phyloP scores from a whole-genome alignment of 37 sponge, comb jelly and placozoan genomes.

The Tethya wilhelma region DNA sequence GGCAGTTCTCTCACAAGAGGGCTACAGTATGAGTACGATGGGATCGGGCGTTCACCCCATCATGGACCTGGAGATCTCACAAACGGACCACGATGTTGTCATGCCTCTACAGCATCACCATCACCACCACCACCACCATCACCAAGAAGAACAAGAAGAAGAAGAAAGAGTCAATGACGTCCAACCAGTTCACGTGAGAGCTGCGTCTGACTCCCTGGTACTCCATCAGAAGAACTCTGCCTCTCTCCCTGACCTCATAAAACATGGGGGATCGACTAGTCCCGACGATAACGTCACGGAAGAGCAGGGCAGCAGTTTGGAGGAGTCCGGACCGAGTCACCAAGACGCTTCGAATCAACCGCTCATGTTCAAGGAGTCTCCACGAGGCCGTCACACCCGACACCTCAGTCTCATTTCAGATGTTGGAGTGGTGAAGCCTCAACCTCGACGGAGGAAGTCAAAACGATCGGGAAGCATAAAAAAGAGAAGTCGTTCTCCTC shows the following conservation, averaged over 20 bases:
- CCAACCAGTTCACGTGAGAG: background rate
- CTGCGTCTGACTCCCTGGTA: constrained; percentile 19
- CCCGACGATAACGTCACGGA: constrained; percentile 6
- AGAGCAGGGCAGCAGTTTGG: background rate
- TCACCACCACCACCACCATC: background rate
- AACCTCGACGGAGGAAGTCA: background rate
- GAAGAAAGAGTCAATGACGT: background rate
- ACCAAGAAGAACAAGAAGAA: background rate
- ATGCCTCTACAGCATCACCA: background rate
- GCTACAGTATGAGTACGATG: background rate
- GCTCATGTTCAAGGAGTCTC: background rate
- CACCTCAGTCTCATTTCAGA: constrained; percentile 12
- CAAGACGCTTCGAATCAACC: background rate
- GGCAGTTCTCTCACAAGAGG: background rate
- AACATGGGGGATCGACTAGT: constrained; percentile 6
- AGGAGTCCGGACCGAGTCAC: background rate
- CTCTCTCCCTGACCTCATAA: constrained; percentile 32
- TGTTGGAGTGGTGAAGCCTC: background rate
- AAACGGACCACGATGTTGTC: background rate
- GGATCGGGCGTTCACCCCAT: constrained; percentile 6
- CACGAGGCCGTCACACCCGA: constrained; percentile 13
- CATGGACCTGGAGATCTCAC: constrained; percentile 21
- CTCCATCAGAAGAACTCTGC: constrained; percentile 13
- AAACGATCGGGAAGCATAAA: constrained; percentile 18
- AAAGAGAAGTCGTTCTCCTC: constrained; percentile 55